Evolutionary conservation across 2,888 invertebrate species (phyloP).

Genomic region (Pemphredon lugubris): DNA sequence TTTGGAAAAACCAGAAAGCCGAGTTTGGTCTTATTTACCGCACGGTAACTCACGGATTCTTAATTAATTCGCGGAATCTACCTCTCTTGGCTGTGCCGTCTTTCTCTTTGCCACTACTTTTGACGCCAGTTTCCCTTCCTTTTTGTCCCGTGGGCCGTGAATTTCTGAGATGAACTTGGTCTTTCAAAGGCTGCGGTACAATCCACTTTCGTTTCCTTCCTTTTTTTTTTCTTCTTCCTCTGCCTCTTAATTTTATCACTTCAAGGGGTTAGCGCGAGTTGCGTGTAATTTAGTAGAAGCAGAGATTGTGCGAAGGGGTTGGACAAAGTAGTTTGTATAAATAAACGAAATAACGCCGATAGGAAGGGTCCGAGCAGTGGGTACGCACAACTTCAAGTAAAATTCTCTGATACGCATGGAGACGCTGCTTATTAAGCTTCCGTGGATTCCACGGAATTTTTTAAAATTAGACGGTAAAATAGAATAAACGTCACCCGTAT

Average conservation of each 20-base stretch:
- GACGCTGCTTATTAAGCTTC: too few relatives aligned
- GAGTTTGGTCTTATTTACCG: conserved; percentile 56
- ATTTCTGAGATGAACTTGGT: conserved; percentile 23
- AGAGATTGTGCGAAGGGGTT: conserved; percentile 6
- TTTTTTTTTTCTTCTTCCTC: background rate
- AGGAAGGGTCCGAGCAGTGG: background rate
- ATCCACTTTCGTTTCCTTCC: background rate
- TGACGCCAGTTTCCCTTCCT: conserved; percentile 4
- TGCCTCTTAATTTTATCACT: conserved; percentile 20
- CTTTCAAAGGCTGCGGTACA: conserved; percentile 23
- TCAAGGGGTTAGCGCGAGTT: background rate
- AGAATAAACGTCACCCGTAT: too few relatives aligned
- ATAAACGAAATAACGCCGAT: background rate
- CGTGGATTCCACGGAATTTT: too few relatives aligned
- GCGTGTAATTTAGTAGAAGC: conserved; percentile 11
- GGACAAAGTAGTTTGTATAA: background rate
- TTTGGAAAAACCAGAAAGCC: conserved; percentile 4
- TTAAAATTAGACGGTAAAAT: too few relatives aligned
- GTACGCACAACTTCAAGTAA: too few relatives aligned
- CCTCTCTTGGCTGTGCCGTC: background rate
- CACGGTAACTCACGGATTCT: conserved; percentile 68
- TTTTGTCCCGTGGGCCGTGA: conserved; percentile 39
- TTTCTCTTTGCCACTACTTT: conserved; percentile 3
- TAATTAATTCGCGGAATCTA: conserved; percentile 72
- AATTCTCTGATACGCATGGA: too few relatives aligned